Base-by-base conservation (phyloP, 1,140 invertebrate species). In the Arion vulgaris region DNA sequence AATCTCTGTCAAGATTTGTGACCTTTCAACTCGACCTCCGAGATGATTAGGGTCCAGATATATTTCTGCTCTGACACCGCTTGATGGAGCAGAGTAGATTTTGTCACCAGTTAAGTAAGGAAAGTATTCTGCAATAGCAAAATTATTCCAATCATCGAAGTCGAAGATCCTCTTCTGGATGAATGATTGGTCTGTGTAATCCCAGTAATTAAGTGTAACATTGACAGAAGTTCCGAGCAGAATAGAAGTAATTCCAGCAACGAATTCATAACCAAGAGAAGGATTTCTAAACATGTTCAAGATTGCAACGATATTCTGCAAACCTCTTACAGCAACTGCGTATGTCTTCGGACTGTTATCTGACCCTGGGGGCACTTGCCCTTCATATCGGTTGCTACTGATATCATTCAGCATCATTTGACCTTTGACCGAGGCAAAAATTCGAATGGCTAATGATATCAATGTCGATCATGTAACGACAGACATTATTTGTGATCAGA, bases 91-190 rank as follows among this genome's bases (percentile, higher is more conserved):
- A 66, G 88, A 87, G 76, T 89, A 85, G 66, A 91, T 88, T 84
- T 90, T 88, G 34, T 90, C 84, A 19, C 82, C 83, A 11, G 88
- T 86, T n/a, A 99, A 94, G 91, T 95, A 99, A 0, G 98, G 98
- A 81, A 95, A 94, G 91, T 96, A 99, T 32, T 95, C 94, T 0
- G 97, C 98, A 53, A 98, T 95, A 0, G 98, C 97, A 91, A 98
- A 98, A 92, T 97, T 97, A 90, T 99, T 99, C 98, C 98, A 99
- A 90, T 99, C 98, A 92, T 99, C 98, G 93, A 99, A 99, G 93
- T 99, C 99, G 92, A 99, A 99, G 86, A 99, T 98, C 89, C 95
- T 94, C 72, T 95, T 94, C 84, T 95, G 94, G 41, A 99, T 99
- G 49, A 93, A 92, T 11, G 90, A 90, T 62, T 95, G 94, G 78